Evolutionary conservation across 2,113 vertebrate species (phyloP).

Genomic region (Paramisgurnus dabryanus): DNA sequence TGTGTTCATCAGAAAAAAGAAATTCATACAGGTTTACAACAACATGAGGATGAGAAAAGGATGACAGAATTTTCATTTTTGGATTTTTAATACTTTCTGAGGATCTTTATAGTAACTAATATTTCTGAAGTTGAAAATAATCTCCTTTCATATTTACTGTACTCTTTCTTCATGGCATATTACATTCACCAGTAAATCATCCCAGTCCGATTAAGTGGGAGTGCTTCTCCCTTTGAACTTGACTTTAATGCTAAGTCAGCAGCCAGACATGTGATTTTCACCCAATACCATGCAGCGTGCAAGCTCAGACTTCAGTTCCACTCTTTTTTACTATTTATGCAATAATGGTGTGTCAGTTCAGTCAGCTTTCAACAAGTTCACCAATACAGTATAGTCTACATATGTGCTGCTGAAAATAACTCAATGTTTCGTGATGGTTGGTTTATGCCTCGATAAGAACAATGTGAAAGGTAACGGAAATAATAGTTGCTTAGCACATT

Average conservation of each 20-base stretch:
- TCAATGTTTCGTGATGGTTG: background rate
- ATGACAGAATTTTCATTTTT: too few relatives aligned
- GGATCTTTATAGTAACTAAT: background rate
- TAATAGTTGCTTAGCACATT: background rate
- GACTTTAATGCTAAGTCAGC: slow-evolving; percentile 15
- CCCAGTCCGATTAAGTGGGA: background rate
- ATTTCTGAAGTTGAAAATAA: background rate
- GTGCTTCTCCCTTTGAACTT: slow-evolving; percentile 1
- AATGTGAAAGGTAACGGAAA: background rate
- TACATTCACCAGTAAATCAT: background rate
- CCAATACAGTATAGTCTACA: background rate
- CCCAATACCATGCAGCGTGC: background rate
- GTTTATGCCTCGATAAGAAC: background rate
- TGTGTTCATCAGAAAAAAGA: too few relatives aligned
- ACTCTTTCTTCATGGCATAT: background rate
- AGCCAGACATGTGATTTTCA: slow-evolving; percentile 3
- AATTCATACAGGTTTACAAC: too few relatives aligned
- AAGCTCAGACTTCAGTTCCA: background rate
- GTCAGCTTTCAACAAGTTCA: background rate
- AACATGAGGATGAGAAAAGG: too few relatives aligned
- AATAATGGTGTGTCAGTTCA: background rate
- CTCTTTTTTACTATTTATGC: background rate
- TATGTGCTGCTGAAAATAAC: background rate
- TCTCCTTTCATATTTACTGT: background rate
- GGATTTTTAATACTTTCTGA: too few relatives aligned